Conservation (phyloP, 2,888 invertebrate species). For the Lamproptera curius region DNA sequence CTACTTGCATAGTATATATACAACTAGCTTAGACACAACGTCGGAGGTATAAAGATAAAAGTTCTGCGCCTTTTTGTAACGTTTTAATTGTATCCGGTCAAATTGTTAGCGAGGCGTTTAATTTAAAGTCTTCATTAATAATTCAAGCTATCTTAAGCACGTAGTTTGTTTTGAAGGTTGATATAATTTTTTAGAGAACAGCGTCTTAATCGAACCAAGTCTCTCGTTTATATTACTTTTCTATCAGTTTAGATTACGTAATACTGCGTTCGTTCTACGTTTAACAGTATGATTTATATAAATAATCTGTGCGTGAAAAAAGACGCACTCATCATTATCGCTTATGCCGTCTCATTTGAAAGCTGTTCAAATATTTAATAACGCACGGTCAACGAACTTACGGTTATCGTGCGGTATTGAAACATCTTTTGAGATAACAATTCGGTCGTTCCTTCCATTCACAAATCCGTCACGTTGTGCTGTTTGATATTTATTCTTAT, state of each 20-base stretch:
- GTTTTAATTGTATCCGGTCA: no score
- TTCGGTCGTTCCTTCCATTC: conserved; percentile 2
- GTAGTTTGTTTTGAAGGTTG: not conserved
- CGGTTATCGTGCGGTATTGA: conserved; percentile 45
- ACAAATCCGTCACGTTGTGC: not conserved
- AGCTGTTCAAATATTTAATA: conserved; percentile 54
- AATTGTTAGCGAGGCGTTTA: not conserved
- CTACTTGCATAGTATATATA: conserved; percentile 1
- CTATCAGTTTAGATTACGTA: not conserved
- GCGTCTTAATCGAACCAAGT: not conserved
- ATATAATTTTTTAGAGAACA: not conserved
- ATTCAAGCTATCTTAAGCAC: not conserved
- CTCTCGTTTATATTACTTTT: no score
- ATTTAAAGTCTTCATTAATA: not conserved
- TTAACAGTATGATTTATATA: conserved; percentile 7
- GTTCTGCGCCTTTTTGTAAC: no score
- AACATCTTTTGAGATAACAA: conserved; percentile 22
- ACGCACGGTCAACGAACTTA: conserved; percentile 47
- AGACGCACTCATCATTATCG: conserved; percentile 28
- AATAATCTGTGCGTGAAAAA: conserved; percentile 11
- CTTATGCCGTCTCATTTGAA: conserved; percentile 36
- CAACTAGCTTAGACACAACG: not conserved
- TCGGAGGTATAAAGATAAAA: no score
- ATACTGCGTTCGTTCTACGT: not conserved
- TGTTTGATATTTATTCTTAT: not conserved